Conservation (phyloP, 2,113 vertebrate species). For the Mirza zaza region DNA sequence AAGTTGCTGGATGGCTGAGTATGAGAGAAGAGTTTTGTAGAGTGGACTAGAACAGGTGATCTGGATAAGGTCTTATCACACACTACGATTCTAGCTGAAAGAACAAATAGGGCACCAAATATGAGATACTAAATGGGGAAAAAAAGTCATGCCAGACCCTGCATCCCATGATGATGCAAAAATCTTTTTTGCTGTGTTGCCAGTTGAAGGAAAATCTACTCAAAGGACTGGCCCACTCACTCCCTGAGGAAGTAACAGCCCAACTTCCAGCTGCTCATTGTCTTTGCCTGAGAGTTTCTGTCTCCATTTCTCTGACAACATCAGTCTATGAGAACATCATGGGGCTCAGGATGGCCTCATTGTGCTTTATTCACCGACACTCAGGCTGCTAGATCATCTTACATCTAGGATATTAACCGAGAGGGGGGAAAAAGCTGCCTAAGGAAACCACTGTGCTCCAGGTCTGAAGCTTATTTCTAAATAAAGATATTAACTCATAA, state of each 20-base stretch:
- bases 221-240: not conserved
- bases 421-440: constrained; percentile 71
- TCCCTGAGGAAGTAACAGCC: not conserved
- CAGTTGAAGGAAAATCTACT: not conserved
- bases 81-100: not conserved
- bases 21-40: not conserved
- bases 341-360: not conserved
- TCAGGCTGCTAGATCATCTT: constrained; percentile 75
- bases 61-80: not conserved
- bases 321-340: not conserved
- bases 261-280: not conserved
- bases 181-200: not conserved
- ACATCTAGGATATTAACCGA: constrained; percentile 78
- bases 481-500: constrained; percentile 63
- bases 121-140: not conserved
- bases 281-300: not conserved
- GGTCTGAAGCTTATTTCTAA: constrained; percentile 57
- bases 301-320: not conserved
- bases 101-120: not conserved
- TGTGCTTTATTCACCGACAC: constrained; percentile 39
- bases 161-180: not conserved
- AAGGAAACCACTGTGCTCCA: constrained; percentile 73
- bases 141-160: not conserved
- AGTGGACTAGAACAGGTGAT: not conserved
- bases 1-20: not conserved